These are phyloP conservation scores for Melanaphis sacchari DNA, from an alignment of 1,140 invertebrate genomes.

Conservation along the genomic window DNA sequence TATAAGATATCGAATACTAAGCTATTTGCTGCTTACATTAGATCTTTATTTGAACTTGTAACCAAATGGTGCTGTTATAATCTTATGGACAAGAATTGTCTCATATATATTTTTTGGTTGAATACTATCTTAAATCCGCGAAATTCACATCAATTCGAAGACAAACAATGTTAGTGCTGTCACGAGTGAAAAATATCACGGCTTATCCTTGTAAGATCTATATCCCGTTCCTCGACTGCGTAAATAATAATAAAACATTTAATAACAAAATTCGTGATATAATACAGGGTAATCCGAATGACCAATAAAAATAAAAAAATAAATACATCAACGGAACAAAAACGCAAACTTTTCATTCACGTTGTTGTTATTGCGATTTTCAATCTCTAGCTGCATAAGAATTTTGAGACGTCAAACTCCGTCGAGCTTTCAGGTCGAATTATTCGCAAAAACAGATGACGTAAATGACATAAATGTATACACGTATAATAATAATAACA, in stretches of 20 bases:
- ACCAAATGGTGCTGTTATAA: no score
- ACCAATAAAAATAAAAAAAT: not conserved
- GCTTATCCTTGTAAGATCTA: not conserved
- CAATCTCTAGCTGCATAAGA: not conserved
- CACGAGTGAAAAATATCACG: conserved; percentile 24
- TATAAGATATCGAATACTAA: no score
- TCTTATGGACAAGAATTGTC: no score
- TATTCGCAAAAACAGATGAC: not conserved
- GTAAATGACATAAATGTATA: not conserved
- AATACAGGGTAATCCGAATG: not conserved
- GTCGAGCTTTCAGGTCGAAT: not conserved
- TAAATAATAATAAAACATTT: not conserved
- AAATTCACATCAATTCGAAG: not conserved
- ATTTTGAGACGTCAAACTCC: not conserved
- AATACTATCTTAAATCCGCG: no score
- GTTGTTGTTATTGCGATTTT: not conserved
- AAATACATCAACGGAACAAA: conserved; percentile 19
- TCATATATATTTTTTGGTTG: no score
- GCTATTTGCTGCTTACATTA: no score
- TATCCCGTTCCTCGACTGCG: not conserved
- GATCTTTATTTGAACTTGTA: no score
- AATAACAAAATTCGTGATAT: not conserved
- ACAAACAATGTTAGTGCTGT: conserved; percentile 46
- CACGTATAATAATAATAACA: not conserved
- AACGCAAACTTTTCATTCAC: conserved; percentile 3